Evolutionary conservation across 2,888 invertebrate genomes (phyloP), one percentile per base, ranked within the genome.

Genomic region (Axea sp.): DNA sequence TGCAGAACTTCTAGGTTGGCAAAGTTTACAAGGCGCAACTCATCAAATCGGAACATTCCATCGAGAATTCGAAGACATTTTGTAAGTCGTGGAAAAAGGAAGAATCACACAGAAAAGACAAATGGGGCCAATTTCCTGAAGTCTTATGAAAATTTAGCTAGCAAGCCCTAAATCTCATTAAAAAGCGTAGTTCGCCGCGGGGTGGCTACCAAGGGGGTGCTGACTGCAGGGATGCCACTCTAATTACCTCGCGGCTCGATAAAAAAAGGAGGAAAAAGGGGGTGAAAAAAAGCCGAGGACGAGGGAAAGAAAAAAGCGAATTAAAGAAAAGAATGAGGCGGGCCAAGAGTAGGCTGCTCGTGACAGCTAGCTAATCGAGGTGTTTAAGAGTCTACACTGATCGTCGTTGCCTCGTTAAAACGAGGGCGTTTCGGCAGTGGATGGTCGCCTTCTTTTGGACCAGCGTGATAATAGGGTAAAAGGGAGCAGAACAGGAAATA

Each of bases 341-440:
- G 68, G 62, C 76, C 67, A 51, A 53, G 64, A 68, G 76, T 60
- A 69, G 55, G 81, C 87, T 87, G 87, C 81, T 85, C 85, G 83
- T 87, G 87, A 87, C 87, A 87, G 87, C 86, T 82, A 84, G 87
- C 86, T 87, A 87, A 87, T 87, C 87, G 87, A 86, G 86, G 87
- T 87, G 86, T 87, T 87, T 87, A 86, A 87, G 86, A 85, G 86
- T 87, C 87, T 86, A 85, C 86, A 86, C 85, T 86, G 86, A 87
- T 86, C 87, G 87, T 83, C 82, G 74, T 81, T 85, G 82, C 83
- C 83, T 85, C 85, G 86, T 87, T 87, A 86, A 85, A 87, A 84
- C 81, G 83, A 81, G 82, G 84, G 82, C 78, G 79, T 78, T 80
- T 81, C 80, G 49, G 62, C 65, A 49, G 53, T 74, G 17, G 73